Evolutionary conservation across 2,113 vertebrate genomes (phyloP).

Genomic region (Oreochromis tanganicae): DNA sequence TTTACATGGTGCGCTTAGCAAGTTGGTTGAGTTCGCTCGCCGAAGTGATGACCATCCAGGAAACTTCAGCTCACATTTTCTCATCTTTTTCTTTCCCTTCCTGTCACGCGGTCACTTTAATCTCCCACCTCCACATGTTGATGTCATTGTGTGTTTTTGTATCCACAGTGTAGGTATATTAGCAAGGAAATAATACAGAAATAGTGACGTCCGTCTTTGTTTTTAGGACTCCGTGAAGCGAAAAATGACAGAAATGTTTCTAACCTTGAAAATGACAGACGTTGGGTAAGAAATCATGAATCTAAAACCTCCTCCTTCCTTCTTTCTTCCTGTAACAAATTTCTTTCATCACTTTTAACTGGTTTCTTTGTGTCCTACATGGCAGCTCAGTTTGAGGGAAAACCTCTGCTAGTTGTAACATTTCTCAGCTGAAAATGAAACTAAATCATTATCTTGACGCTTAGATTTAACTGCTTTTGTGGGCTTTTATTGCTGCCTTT

Average conservation of each 20-base stretch:
- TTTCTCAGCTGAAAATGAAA: background rate
- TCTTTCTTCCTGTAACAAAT: background rate
- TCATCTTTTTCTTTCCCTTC: background rate
- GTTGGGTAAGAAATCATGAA: background rate
- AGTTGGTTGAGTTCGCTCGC: background rate
- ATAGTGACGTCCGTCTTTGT: background rate
- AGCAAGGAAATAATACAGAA: background rate
- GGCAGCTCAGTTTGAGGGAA: background rate
- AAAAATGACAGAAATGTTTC: background rate
- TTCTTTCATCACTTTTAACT: background rate
- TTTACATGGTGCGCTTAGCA: conserved; percentile 44
- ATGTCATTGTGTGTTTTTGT: conserved; percentile 13
- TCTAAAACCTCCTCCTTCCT: background rate
- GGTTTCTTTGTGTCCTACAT: background rate
- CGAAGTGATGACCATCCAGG: background rate
- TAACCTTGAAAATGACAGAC: background rate
- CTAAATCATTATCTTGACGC: background rate
- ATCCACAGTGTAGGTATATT: conserved; percentile 61
- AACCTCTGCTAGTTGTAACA: background rate
- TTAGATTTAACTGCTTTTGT: background rate
- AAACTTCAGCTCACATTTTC: background rate
- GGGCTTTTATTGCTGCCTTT: background rate
- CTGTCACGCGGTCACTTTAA: background rate
- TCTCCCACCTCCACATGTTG: background rate
- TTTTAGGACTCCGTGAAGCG: conserved; percentile 5